phyloP scores from a whole-genome alignment of 1,140 invertebrate species.

The Drosophila mojavensis region DNA sequence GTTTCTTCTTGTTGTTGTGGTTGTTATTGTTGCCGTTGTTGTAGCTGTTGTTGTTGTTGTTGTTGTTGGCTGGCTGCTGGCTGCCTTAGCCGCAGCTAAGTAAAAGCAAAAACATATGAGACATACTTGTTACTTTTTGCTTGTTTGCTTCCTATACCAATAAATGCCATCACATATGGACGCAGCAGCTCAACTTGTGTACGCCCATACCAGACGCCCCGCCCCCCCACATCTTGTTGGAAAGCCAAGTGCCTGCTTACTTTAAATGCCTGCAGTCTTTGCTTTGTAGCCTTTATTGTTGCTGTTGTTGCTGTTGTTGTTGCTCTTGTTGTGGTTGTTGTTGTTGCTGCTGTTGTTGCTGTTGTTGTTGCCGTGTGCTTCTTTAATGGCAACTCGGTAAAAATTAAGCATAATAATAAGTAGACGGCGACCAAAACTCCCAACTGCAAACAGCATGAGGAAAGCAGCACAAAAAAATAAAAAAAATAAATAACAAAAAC shows the following conservation, averaged over 20 bases:
- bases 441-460: conserved; percentile 42
- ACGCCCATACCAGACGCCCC: not conserved
- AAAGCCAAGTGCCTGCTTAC: conserved; percentile 34
- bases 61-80: conserved; percentile 17
- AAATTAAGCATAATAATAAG: conserved; percentile 80
- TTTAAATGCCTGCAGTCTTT: conserved; percentile 61
- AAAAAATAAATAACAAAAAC: conserved; percentile 15
- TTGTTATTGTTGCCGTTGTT: conserved; percentile 47
- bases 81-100: conserved; percentile 58
- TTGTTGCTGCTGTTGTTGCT: conserved; percentile 16
- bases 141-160: conserved; percentile 62
- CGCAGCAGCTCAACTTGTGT: conserved; percentile 33
- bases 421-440: conserved; percentile 62
- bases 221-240: not conserved
- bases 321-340: conserved; percentile 31
- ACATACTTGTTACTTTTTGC: conserved; percentile 70
- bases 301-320: conserved; percentile 13
- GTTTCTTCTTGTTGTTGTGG: conserved; percentile 40
- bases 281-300: conserved; percentile 26
- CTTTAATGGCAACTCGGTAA: conserved; percentile 37
- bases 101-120: conserved; percentile 78
- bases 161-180: conserved; percentile 61
- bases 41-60: conserved; percentile 30
- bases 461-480: conserved; percentile 8
- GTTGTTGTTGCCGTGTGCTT: conserved; percentile 35